phyloP scores from a whole-genome alignment of 2,797 vertebrate species.

The Microctenopoma steveboyesi region DNA sequence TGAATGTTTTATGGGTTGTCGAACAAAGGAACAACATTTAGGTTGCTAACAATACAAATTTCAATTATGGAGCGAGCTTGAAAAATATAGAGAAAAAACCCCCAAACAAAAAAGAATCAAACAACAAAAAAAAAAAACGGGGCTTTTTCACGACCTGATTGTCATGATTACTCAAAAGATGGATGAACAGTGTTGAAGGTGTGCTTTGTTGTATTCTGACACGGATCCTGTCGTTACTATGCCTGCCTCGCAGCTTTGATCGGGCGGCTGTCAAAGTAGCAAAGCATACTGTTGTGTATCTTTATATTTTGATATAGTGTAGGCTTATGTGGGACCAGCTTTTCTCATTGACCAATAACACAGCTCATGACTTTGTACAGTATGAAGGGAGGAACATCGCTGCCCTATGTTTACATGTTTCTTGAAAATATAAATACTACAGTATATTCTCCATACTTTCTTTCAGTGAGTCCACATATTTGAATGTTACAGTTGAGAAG shows the following conservation, averaged over 20 bases:
- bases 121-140: conserved; percentile 59
- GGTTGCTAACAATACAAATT: conserved; percentile 73
- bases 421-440: conserved; percentile 51
- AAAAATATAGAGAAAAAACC: conserved; percentile 16
- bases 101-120: conserved; percentile 28
- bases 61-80: conserved; percentile 65
- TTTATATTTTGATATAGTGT: conserved; percentile 77
- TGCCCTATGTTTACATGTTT: conserved; percentile 73
- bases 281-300: conserved; percentile 75
- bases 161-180: conserved; percentile 68
- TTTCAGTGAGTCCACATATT: conserved; percentile 34
- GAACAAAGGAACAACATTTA: conserved; percentile 71
- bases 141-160: conserved; percentile 56
- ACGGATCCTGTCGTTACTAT: conserved; percentile 64
- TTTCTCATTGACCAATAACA: conserved; percentile 69
- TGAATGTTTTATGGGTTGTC: conserved; percentile 81
- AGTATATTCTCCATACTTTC: conserved; percentile 47
- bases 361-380: conserved; percentile 64
- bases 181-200: conserved; percentile 74
- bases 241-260: conserved; percentile 68
- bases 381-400: conserved; percentile 63
- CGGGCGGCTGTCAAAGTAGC: conserved; percentile 78
- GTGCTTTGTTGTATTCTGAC: conserved; percentile 76
- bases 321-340: conserved; percentile 75
- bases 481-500: conserved; percentile 49